These are phyloP conservation scores for Prunella fulvescens DNA, from an alignment of 2,113 vertebrate species.

Conservation along the genomic window DNA sequence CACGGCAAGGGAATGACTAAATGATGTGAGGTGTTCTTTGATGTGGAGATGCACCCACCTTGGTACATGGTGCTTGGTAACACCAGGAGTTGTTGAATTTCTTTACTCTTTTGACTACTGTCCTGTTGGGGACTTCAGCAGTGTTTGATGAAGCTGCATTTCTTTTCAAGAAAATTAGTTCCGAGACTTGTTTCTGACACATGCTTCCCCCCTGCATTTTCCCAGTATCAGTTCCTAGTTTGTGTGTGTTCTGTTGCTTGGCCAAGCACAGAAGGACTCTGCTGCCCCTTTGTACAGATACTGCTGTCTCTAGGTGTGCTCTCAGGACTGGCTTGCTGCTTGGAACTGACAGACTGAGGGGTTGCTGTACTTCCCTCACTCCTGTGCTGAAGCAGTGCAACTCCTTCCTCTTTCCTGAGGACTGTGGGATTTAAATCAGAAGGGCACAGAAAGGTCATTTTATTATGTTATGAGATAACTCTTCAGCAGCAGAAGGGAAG, in stretches of 20 bases:
- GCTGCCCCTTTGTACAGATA: not conserved
- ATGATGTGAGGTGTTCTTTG: not conserved
- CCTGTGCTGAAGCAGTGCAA: not conserved
- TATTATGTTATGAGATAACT: not conserved
- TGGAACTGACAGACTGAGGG: too few species aligned
- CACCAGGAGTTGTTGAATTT: not conserved
- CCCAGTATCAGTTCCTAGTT: not conserved
- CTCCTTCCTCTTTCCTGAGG: not conserved
- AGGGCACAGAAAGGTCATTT: not conserved
- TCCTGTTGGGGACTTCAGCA: not conserved
- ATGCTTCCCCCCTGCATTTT: not conserved
- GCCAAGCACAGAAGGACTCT: not conserved
- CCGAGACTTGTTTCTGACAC: not conserved
- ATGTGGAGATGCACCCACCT: not conserved
- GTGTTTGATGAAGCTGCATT: not conserved
- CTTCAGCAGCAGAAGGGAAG: not conserved
- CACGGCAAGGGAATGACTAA: not conserved
- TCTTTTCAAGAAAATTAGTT: not conserved
- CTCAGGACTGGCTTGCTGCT: not conserved
- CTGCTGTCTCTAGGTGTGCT: not conserved
- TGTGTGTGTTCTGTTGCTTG: not conserved
- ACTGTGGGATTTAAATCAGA: not conserved
- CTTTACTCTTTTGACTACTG: not conserved
- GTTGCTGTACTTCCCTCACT: fast-evolving
- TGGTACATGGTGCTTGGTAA: not conserved